A percentile compares a stretch with the other conserved stretches of the same genome.
These are phyloP conservation scores for Dasypogon diadema DNA, from an alignment of 2,888 invertebrate genomes.

Conservation along the genomic window DNA sequence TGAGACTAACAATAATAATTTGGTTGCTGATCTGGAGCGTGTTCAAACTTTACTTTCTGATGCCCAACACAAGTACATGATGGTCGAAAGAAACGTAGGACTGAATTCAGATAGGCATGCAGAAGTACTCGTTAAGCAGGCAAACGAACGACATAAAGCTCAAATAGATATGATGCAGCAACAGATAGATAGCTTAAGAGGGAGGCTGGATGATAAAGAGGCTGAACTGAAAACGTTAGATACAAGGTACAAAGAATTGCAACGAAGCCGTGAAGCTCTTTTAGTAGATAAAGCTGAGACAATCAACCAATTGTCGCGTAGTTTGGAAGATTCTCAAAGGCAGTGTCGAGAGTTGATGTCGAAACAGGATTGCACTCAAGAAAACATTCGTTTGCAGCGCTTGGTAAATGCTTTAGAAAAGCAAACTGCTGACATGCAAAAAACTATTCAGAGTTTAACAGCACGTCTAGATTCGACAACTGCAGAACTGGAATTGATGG, in stretches of 20 bases:
- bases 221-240: constrained; percentile 72
- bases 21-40: constrained; percentile 72
- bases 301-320: constrained; percentile 74
- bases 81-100: constrained; percentile 64
- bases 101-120: constrained; percentile 62
- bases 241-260: constrained; percentile 71
- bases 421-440: constrained; percentile 63
- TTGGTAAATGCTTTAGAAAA: constrained; percentile 62
- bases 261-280: constrained; percentile 73
- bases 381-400: constrained; percentile 63
- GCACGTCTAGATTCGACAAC: constrained; percentile 63
- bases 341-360: constrained; percentile 67
- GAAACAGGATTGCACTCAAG: constrained; percentile 62
- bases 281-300: constrained; percentile 74
- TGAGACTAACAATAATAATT: constrained; percentile 68
- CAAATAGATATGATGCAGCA: constrained; percentile 70
- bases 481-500: constrained; percentile 65
- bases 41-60: constrained; percentile 71
- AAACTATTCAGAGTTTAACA: constrained; percentile 63
- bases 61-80: constrained; percentile 65
- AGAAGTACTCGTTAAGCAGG: constrained; percentile 67
- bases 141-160: constrained; percentile 69
- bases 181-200: constrained; percentile 68
- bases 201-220: constrained; percentile 69
- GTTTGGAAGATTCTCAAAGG: constrained; percentile 73